Percentiles rank a stretch among this genome's conserved stretches.
These are phyloP conservation scores for Melolontha melolontha DNA, from an alignment of 2,888 invertebrate genomes.

Conservation along the genomic window DNA sequence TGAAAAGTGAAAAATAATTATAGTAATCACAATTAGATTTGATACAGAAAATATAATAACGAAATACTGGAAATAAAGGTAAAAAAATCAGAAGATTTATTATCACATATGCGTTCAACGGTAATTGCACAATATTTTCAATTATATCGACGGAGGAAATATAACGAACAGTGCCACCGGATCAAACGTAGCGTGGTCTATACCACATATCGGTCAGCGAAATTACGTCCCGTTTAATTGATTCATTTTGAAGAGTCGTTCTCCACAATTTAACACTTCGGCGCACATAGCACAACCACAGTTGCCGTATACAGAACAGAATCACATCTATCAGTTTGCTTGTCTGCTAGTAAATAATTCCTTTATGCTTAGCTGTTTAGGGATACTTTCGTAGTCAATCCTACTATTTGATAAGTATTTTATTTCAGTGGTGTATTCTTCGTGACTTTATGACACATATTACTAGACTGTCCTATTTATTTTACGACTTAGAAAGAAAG, in stretches of 20 bases:
- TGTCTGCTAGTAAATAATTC: conserved; percentile 9
- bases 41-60: conserved; percentile 20
- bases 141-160: conserved; percentile 28
- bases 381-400: too few relatives aligned
- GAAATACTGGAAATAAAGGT: conserved; percentile 16
- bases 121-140: conserved; percentile 29
- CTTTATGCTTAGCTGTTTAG: neutral
- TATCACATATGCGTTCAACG: conserved; percentile 23
- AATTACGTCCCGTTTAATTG: conserved; percentile 43
- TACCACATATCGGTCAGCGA: conserved; percentile 39
- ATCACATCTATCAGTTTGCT: neutral
- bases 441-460: too few relatives aligned
- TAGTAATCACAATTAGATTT: neutral
- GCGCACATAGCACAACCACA: conserved; percentile 32
- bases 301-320: conserved; percentile 8
- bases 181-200: conserved; percentile 30
- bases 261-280: conserved; percentile 44
- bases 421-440: too few relatives aligned
- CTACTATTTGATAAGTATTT: too few relatives aligned
- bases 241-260: conserved; percentile 43
- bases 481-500: too few relatives aligned
- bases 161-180: conserved; percentile 27
- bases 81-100: conserved; percentile 33
- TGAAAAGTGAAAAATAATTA: neutral
- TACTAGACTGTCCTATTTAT: too few relatives aligned